phyloP scores from a whole-genome alignment of 2,888 invertebrate genomes.

The Pristionchus maxplancki region DNA sequence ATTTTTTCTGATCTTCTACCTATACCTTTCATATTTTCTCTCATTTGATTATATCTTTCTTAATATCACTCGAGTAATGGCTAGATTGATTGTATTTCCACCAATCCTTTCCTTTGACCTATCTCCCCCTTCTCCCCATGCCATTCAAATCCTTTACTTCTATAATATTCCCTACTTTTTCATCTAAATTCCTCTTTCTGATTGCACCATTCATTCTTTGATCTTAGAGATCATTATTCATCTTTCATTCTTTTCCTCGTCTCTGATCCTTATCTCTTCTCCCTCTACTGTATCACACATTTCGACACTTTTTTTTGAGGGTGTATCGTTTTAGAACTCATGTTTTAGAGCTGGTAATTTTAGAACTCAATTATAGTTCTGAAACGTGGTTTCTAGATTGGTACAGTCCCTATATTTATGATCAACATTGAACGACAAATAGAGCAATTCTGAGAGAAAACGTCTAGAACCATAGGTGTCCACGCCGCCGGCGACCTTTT shows the following conservation, averaged over 20 bases:
- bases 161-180: too few relatives aligned
- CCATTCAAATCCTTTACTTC: constrained; percentile 15
- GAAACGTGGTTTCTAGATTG: too few relatives aligned
- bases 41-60: background rate
- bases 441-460: too few relatives aligned
- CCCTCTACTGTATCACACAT: background rate
- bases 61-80: constrained; percentile 4
- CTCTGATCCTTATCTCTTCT: constrained; percentile 30
- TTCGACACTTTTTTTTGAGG: too few relatives aligned
- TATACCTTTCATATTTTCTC: background rate
- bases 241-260: background rate
- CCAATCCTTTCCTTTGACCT: constrained; percentile 18
- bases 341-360: too few relatives aligned
- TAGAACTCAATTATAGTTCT: too few relatives aligned
- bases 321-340: too few relatives aligned
- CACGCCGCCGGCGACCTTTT: too few relatives aligned
- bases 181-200: constrained; percentile 6
- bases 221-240: background rate
- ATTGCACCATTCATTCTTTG: background rate
- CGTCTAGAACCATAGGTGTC: too few relatives aligned
- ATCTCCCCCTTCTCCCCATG: constrained; percentile 34
- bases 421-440: too few relatives aligned
- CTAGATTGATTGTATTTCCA: background rate
- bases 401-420: too few relatives aligned
- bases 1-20: background rate